Evolutionary conservation across 1,140 invertebrate genomes (phyloP).

Genomic region (Drosophila jambulina): DNA sequence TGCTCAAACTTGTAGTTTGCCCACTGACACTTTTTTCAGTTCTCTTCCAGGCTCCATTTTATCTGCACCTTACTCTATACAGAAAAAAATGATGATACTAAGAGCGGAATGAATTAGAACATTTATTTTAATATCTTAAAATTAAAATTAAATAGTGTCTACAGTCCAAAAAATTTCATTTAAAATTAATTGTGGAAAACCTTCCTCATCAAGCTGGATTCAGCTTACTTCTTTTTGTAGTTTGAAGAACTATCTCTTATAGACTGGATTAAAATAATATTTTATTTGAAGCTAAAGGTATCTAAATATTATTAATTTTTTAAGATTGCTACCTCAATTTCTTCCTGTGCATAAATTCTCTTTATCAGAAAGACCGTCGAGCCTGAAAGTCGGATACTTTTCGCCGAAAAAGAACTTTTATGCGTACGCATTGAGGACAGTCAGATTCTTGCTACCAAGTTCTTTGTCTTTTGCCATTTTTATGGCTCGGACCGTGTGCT

Average conservation of each 20-base stretch:
- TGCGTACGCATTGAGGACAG: constrained; percentile 42
- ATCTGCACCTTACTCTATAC: constrained; percentile 38
- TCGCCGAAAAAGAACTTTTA: constrained; percentile 26
- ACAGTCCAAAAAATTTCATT: too few species aligned
- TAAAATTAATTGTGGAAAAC: too few species aligned
- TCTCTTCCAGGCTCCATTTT: constrained; percentile 63
- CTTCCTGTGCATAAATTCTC: constrained; percentile 14
- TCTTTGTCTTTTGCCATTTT: constrained; percentile 49
- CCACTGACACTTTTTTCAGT: constrained; percentile 75
- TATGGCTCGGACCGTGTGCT: constrained; percentile 56
- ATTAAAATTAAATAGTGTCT: too few species aligned
- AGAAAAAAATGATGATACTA: neutral
- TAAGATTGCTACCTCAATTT: too few species aligned
- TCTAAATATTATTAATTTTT: neutral
- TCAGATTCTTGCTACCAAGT: constrained; percentile 40
- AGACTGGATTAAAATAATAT: too few species aligned
- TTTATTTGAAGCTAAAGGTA: too few species aligned
- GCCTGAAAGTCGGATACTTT: constrained; percentile 43
- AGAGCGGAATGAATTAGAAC: neutral
- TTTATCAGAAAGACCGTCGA: constrained; percentile 65
- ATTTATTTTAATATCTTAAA: too few species aligned
- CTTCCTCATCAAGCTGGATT: too few species aligned
- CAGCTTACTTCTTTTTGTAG: too few species aligned
- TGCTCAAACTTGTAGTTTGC: constrained; percentile 55
- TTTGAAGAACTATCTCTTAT: too few species aligned